Conservation (phyloP, 2,888 invertebrate species). For the Metallyticus violacea region DNA sequence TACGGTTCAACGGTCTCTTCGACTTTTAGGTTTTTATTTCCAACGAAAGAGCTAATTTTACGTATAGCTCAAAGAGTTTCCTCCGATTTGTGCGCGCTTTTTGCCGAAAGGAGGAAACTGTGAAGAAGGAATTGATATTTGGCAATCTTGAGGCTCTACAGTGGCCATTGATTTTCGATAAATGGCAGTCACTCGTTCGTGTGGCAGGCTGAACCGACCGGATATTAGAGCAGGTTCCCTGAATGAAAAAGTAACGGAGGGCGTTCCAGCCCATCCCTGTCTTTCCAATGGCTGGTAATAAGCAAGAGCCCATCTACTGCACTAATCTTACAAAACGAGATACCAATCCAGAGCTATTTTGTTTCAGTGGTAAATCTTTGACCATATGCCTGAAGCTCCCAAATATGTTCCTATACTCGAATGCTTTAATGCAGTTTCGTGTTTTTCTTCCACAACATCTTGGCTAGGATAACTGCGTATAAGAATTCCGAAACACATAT, state of each 20-base stretch:
- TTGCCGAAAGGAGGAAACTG: neutral
- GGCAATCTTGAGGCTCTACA: neutral
- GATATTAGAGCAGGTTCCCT: neutral
- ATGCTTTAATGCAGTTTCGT: too few relatives aligned
- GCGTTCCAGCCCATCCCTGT: neutral
- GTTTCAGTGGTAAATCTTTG: neutral
- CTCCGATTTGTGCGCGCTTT: too few relatives aligned
- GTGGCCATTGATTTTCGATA: conserved; percentile 6
- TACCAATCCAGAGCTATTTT: neutral
- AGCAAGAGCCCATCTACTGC: neutral
- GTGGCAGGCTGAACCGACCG: conserved; percentile 5
- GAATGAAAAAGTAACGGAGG: neutral
- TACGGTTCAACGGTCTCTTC: neutral
- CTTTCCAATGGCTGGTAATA: neutral
- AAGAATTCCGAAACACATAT: too few relatives aligned
- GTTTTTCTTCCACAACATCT: too few relatives aligned
- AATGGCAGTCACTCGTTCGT: neutral
- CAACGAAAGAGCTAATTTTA: neutral
- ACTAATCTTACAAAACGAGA: neutral
- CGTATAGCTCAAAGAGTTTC: neutral
- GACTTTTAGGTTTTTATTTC: neutral
- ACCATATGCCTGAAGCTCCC: too few relatives aligned
- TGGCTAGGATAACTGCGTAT: too few relatives aligned
- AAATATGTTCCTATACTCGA: too few relatives aligned
- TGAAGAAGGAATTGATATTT: conserved; percentile 7